phyloP scores from a whole-genome alignment of 2,113 vertebrate genomes.

The Zosterops pallidus region DNA sequence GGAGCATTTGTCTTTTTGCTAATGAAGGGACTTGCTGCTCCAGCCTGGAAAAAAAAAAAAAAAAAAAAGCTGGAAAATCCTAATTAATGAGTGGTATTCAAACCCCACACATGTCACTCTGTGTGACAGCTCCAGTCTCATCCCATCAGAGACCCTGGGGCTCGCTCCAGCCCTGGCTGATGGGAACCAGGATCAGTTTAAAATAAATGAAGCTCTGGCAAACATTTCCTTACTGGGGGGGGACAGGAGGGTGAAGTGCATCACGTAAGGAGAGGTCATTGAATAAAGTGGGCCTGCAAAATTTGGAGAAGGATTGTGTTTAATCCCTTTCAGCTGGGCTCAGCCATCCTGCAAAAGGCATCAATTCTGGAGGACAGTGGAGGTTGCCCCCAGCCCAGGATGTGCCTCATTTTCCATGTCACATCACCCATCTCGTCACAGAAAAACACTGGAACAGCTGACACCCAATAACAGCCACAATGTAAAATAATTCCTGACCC shows the following conservation, averaged over 20 bases:
- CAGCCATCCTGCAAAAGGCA: not conserved
- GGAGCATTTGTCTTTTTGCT: not conserved
- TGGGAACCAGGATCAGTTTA: not conserved
- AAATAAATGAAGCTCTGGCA: not conserved
- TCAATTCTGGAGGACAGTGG: not conserved
- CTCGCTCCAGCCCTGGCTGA: not conserved
- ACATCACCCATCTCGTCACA: not conserved
- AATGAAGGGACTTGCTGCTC: conserved; percentile 1
- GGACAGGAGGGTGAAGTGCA: accelerated
- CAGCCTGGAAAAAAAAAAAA: not conserved
- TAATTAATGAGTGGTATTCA: not conserved
- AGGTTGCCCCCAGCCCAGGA: not conserved
- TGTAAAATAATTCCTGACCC: not conserved
- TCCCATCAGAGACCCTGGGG: not conserved
- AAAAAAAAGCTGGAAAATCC: not conserved
- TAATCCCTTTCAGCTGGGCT: not conserved
- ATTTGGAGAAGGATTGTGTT: not conserved
- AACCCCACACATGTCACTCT: not conserved
- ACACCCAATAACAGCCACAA: not conserved
- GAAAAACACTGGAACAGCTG: not conserved
- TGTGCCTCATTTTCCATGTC: accelerated
- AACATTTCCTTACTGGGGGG: not conserved
- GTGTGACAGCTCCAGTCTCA: not conserved
- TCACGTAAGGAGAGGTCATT: not conserved
- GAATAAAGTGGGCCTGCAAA: not conserved